Evolutionary conservation across 1,140 invertebrate species (phyloP).

Genomic region (Aphis gossypii): DNA sequence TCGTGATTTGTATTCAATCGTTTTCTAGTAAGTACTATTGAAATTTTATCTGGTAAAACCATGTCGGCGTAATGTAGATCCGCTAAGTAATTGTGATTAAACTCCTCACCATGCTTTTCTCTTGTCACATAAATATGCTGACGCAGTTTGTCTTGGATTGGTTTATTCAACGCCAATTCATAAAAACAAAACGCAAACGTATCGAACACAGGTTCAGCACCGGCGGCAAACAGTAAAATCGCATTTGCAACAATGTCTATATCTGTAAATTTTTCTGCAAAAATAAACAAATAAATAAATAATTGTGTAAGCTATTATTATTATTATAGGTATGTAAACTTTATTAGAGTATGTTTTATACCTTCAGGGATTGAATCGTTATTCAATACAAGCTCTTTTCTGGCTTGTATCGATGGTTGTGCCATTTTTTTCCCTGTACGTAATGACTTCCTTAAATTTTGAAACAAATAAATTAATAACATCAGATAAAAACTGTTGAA

Average conservation of each 20-base stretch:
- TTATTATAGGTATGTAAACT: too few relatives aligned
- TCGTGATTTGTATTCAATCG: too few relatives aligned
- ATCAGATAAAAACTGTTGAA: background rate
- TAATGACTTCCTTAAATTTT: conserved; percentile 63
- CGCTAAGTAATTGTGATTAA: conserved; percentile 69
- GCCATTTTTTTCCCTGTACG: conserved; percentile 65
- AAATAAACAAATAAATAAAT: too few relatives aligned
- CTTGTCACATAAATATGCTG: conserved; percentile 66
- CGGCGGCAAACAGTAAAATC: conserved; percentile 59
- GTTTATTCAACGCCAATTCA: conserved; percentile 63
- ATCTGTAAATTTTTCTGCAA: background rate
- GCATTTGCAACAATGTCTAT: conserved; percentile 47
- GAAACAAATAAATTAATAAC: conserved; percentile 61
- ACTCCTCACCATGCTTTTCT: conserved; percentile 63
- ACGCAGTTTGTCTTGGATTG: conserved; percentile 66
- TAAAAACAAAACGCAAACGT: conserved; percentile 59
- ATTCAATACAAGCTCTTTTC: background rate
- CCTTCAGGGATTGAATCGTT: background rate
- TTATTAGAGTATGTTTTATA: too few relatives aligned
- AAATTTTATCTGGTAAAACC: conserved; percentile 67
- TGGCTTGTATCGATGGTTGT: conserved; percentile 66
- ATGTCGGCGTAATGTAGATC: conserved; percentile 72
- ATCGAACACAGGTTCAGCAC: conserved; percentile 59
- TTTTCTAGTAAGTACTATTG: too few relatives aligned
- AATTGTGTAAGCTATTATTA: too few relatives aligned